Evolutionary conservation across 2,113 vertebrate species (phyloP), one percentile per base, ranked within the genome.

Genomic region (Osmerus eperlanus): DNA sequence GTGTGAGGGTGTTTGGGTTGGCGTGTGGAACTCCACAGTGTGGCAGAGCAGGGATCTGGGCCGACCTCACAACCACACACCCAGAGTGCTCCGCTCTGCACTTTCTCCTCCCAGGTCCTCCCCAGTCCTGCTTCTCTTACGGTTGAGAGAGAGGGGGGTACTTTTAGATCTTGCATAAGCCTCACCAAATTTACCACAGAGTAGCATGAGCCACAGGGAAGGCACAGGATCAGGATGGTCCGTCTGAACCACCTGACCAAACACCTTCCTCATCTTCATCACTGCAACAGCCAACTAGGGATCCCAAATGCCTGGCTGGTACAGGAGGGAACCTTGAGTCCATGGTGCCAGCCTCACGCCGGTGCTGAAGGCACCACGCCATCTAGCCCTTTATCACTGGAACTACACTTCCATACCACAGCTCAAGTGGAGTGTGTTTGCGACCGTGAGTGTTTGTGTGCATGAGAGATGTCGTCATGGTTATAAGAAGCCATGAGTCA

Each of bases 1-100:
- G 68, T 70, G 65, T 14, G 32, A 51, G 32, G 54, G 68, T 88
- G 83, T 87, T 88, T 89, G 75, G 81, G 18, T 89, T 89, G 88
- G 88, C 86, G 51, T 36, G 3, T 60, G 56, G 6, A 23, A 1
- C 79, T 60, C 55, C 41, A 25, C 68, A 78, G 72, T 81, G 70
- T 67, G 56, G 64, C 78, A 78, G 79, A 74, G 68, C 72, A 76
- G 78, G 80, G 70, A 36, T 71, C 68, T 54, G 75, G 72, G 72
- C 77, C 29, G 63, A 79, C 75, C 75, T 73, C 14, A 15, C 67
- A 77, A 76, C 81, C 81, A 71, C 86, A 85, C 83, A 76, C 67
- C 71, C 78, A 76, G 82, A 80, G 73, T 73, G 73, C 81, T 71
- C 67, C 3, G 32, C 81, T 74, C 78, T 67, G 70, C 68, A 78